phyloP scores from a whole-genome alignment of 1,140 invertebrate species.

The Capitella teleta region DNA sequence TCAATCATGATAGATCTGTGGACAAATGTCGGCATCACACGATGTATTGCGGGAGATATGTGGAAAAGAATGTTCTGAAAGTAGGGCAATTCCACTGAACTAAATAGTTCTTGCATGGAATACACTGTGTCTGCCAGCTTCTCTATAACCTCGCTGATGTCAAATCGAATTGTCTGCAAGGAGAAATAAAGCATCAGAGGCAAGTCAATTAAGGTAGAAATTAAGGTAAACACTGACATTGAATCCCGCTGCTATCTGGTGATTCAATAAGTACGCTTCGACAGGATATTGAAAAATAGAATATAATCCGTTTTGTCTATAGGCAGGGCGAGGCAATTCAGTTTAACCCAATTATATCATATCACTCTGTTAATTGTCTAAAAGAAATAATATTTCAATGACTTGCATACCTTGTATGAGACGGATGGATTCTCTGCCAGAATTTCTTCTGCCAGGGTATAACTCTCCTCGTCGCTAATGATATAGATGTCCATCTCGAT shows the following conservation, averaged over 20 bases:
- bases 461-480: constrained; percentile 56
- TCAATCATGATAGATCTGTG: constrained; percentile 62
- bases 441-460: constrained; percentile 50
- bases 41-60: constrained; percentile 62
- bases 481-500: constrained; percentile 54
- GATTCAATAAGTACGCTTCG: too few relatives aligned
- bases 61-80: constrained; percentile 74
- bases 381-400: too few relatives aligned
- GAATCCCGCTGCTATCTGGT: too few relatives aligned
- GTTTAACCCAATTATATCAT: too few relatives aligned
- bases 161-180: constrained; percentile 50
- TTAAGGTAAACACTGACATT: too few relatives aligned
- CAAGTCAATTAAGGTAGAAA: too few relatives aligned
- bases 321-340: neutral
- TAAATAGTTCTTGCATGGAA: constrained; percentile 63
- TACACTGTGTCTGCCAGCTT: constrained; percentile 54
- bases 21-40: constrained; percentile 49
- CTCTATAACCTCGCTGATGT: constrained; percentile 51
- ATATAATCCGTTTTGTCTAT: neutral
- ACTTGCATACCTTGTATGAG: too few relatives aligned
- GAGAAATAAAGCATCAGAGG: constrained; percentile 3
- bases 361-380: too few relatives aligned
- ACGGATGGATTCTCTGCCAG: neutral
- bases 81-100: constrained; percentile 62
- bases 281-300: neutral